Evolutionary conservation across 2,797 vertebrate species (phyloP), one percentile per base, ranked within the genome.

Genomic region (Thamnophis elegans): DNA sequence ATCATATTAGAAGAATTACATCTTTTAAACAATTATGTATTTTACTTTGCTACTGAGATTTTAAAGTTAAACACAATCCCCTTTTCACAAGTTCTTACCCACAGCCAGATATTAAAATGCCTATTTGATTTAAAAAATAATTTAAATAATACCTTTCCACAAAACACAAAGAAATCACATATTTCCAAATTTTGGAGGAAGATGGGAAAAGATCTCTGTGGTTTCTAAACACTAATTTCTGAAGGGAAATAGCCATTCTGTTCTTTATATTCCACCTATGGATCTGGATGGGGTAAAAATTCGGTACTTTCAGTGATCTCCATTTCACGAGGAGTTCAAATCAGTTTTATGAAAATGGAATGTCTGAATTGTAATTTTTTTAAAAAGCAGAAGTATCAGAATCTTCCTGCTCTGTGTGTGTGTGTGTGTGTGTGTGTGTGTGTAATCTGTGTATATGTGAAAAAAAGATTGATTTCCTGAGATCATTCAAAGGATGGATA

Each of bases 401-500:
- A 93, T 85, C 91, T 92, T 88, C 89, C 90, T 92, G 90, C 85
- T 90, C 73, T 53, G 10, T 53, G 10, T 53, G 53, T 53, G 10
- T 53, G 10, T 54, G 10, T 53, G 9, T 54, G 12, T 54, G 12
- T 54, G 10, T 13, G 2, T n/a, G 36, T 12, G 36, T n/a, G 42
- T 65, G 42, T 6, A 11, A 9, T 58, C 55, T 55, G 20, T 5
- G 87, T 14, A 51, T 32, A 47, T 60, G 42, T 60, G 42, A 7
- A 58, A 58, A 68, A 89, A 11, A 42, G 90, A 87, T 54, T 68
- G 93, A 93, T 93, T 93, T 93, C 93, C 88, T 87, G 93, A 93
- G 93, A 96, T 94, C 91, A 96, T 95, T 95, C 78, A 86, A 86
- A 62, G 92, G 89, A 92, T 92, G 93, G 36, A 90, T 94, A 96